phyloP scores from a whole-genome alignment of 92 coral and sea anemone genomes.

The Umimayanthus chanpuru region DNA sequence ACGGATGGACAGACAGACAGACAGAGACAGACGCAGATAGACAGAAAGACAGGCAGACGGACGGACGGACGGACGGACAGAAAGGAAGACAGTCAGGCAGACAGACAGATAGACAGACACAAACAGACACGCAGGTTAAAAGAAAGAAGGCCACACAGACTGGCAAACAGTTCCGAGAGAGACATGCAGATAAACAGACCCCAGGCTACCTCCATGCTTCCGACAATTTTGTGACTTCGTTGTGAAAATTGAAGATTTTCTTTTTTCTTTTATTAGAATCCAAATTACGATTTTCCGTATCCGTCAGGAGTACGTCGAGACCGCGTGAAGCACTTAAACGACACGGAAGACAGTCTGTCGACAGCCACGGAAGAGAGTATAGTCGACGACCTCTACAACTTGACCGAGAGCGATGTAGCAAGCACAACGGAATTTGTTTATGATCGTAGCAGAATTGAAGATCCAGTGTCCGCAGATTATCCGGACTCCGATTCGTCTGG shows the following conservation, averaged over 20 bases:
- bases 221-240: neutral
- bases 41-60: too few relatives aligned
- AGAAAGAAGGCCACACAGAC: too few relatives aligned
- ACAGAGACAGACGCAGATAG: too few relatives aligned
- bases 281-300: conserved; percentile 85
- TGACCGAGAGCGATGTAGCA: conserved; percentile 84
- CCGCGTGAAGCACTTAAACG: conserved; percentile 61
- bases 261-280: conserved; percentile 64
- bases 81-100: too few relatives aligned
- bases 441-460: conserved; percentile 73
- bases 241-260: neutral
- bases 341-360: conserved; percentile 43
- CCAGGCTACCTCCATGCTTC: neutral
- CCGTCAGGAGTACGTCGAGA: conserved; percentile 99
- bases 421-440: conserved; percentile 83
- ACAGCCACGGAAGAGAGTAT: conserved; percentile 78
- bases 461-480: conserved; percentile 58
- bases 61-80: too few relatives aligned
- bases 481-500: conserved; percentile 34
- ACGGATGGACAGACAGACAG: too few relatives aligned
- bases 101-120: too few relatives aligned
- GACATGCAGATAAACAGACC: neutral
- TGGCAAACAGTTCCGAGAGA: too few relatives aligned
- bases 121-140: too few relatives aligned
- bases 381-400: conserved; percentile 80